Conservation (phyloP, 1,140 invertebrate species). For the Brachionus rubens region DNA sequence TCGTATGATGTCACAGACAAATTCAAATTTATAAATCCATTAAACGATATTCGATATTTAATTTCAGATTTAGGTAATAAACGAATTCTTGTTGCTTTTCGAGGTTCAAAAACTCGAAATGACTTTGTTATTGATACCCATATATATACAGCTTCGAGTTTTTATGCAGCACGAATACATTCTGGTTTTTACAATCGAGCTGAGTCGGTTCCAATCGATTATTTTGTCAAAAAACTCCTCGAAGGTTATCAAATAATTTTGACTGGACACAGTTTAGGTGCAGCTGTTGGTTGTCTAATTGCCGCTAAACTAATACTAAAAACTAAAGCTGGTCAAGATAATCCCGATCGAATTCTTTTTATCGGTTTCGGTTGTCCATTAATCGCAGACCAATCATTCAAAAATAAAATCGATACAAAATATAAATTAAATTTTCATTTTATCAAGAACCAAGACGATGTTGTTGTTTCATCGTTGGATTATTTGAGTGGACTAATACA, state of each 20-base stretch:
- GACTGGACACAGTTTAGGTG: constrained; percentile 11
- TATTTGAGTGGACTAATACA: not conserved
- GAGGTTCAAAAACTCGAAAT: not conserved
- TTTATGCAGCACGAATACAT: not conserved
- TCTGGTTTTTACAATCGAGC: constrained; percentile 14
- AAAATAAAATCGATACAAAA: not conserved
- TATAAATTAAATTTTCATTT: constrained; percentile 21
- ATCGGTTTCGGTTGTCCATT: constrained; percentile 10
- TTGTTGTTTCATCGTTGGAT: not conserved
- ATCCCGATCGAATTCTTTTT: not conserved
- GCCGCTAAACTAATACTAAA: not conserved
- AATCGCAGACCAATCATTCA: not conserved
- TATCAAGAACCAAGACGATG: constrained; percentile 22
- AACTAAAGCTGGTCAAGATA: not conserved
- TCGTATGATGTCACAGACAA: not conserved
- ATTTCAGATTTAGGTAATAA: not conserved
- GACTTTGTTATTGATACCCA: not conserved
- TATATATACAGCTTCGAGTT: not conserved
- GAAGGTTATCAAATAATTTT: not conserved
- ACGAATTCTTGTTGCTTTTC: not conserved
- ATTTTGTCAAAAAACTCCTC: not conserved
- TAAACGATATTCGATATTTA: constrained; percentile 5
- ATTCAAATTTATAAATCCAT: not conserved
- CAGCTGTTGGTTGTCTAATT: not conserved
- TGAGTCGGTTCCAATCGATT: not conserved